These are phyloP conservation scores for Netelia melanura DNA, from an alignment of 2,888 invertebrate genomes.

Conservation along the genomic window DNA sequence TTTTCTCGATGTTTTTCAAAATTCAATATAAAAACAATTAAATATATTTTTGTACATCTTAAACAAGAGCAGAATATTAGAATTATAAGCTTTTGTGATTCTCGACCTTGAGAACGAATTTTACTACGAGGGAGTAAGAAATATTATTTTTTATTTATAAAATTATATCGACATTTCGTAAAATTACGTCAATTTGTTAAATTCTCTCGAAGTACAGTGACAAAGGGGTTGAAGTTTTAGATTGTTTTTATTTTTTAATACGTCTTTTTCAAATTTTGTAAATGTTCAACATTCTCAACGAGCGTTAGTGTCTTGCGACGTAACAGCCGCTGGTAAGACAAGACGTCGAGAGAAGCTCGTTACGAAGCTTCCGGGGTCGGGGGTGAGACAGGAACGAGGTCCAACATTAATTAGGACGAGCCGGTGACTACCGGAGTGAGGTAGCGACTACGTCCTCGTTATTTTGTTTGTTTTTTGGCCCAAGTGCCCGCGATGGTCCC, in stretches of 20 bases:
- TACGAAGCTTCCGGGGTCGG: slow-evolving; percentile 48
- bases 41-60: no score
- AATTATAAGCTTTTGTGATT: no score
- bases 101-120: no score
- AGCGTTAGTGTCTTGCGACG: slow-evolving; percentile 46
- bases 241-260: not conserved
- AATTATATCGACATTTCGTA: no score
- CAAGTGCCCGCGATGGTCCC: slow-evolving; percentile 41
- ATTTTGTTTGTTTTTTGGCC: slow-evolving; percentile 47
- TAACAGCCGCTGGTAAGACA: slow-evolving; percentile 52
- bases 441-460: slow-evolving; percentile 46
- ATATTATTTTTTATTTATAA: no score
- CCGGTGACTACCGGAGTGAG: slow-evolving; percentile 9
- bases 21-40: no score
- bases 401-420: slow-evolving; percentile 64
- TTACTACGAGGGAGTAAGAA: no score
- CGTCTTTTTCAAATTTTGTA: slow-evolving; percentile 28
- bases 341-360: slow-evolving; percentile 60
- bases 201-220: no score
- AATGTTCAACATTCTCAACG: slow-evolving; percentile 44
- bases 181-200: no score
- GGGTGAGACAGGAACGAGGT: slow-evolving; percentile 34
- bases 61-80: no score
- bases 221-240: no score
- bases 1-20: no score